These are phyloP conservation scores for Peromyscus melanophrys DNA, from an alignment of 2,797 vertebrate species.

Conservation along the genomic window DNA sequence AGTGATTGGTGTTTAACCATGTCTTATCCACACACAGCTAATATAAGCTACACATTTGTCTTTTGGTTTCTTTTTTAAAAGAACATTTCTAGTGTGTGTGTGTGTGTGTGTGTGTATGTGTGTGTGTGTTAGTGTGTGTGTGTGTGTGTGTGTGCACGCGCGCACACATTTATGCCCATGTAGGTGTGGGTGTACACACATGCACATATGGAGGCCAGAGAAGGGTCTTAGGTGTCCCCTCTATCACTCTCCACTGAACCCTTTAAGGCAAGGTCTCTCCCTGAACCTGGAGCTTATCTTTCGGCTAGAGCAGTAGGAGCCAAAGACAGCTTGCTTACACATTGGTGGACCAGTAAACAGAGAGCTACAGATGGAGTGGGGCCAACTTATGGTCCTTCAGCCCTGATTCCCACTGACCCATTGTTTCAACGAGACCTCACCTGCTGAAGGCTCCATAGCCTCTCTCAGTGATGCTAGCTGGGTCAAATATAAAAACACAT, in stretches of 20 bases:
- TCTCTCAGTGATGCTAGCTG: not conserved
- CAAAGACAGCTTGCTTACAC: not conserved
- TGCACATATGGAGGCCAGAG: not conserved
- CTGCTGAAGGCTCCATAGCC: not conserved
- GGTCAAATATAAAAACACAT: not conserved
- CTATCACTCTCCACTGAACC: not conserved
- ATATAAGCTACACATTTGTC: not conserved
- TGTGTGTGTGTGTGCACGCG: not conserved
- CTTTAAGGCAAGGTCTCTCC: not conserved
- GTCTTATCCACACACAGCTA: rapidly evolving
- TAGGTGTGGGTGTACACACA: not conserved
- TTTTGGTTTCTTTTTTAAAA: not conserved
- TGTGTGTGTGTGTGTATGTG: not conserved
- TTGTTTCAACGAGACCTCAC: not conserved
- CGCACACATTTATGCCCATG: not conserved
- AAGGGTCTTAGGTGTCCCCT: not conserved
- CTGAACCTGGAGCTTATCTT: not conserved
- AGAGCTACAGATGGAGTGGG: not conserved
- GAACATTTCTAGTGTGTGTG: not conserved
- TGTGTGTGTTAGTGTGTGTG: too few relatives aligned
- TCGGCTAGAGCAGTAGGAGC: not conserved
- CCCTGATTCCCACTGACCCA: not conserved
- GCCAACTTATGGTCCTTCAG: not conserved
- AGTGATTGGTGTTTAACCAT: not conserved
- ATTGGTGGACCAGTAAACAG: not conserved